These are phyloP conservation scores for Platanista minor DNA, from an alignment of 2,113 vertebrate species.

Conservation along the genomic window DNA sequence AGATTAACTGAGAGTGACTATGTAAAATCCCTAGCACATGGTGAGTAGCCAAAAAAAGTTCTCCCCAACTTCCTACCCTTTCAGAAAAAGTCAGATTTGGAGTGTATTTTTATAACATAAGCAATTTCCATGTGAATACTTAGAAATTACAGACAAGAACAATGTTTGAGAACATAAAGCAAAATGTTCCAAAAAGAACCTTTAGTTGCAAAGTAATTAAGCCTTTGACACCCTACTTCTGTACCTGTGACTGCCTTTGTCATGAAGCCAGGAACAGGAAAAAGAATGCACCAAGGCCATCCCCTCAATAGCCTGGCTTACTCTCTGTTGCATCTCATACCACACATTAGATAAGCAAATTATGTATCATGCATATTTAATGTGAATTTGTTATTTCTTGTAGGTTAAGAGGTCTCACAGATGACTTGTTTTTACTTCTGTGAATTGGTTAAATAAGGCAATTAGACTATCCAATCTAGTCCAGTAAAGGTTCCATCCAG, in stretches of 20 bases:
- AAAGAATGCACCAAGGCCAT: not conserved
- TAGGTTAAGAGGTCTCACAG: not conserved
- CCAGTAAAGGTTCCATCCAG: not conserved
- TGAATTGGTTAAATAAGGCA: not conserved
- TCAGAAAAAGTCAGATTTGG: not conserved
- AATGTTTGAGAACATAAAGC: not conserved
- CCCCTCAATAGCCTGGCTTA: not conserved
- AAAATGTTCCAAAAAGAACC: not conserved
- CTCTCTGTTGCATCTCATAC: not conserved
- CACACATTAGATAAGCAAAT: not conserved
- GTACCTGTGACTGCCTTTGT: not conserved
- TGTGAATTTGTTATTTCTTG: not conserved
- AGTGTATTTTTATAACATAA: not conserved
- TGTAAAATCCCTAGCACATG: not conserved
- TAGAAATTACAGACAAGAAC: not conserved
- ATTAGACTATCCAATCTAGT: not conserved
- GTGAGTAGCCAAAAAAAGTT: not conserved
- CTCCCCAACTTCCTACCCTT: not conserved
- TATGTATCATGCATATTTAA: not conserved
- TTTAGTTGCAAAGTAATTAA: not conserved
- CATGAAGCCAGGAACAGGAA: not conserved
- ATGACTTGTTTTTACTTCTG: conserved; percentile 2
- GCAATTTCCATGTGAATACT: not conserved
- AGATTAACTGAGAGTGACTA: not conserved
- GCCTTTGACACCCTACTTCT: not conserved